A percentile compares a stretch with the other conserved stretches of the same genome.
Evolutionary conservation across 2,888 invertebrate species (phyloP).

Genomic region (Pachydiplax longipennis): DNA sequence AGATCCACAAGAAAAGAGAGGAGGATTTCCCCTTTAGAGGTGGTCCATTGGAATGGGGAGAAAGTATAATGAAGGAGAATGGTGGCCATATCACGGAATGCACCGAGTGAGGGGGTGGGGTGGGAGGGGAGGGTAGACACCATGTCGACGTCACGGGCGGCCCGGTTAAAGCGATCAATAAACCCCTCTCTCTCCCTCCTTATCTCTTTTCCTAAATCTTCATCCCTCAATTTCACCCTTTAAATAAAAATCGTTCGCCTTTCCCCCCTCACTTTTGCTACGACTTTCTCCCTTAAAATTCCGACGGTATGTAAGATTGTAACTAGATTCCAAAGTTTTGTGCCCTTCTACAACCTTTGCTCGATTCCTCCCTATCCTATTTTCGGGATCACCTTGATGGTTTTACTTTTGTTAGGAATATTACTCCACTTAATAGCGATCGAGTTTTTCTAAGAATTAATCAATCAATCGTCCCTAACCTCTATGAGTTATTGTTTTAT

Average conservation of each 20-base stretch:
- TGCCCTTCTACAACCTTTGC: background rate
- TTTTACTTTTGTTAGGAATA: too few species aligned
- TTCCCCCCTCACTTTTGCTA: background rate
- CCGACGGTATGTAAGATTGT: background rate
- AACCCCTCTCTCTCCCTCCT: background rate
- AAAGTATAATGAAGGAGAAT: background rate
- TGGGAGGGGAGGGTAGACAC: conserved; percentile 25
- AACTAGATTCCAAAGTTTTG: background rate
- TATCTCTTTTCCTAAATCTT: background rate
- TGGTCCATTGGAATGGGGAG: conserved; percentile 13
- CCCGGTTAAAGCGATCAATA: conserved; percentile 43
- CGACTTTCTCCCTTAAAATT: background rate
- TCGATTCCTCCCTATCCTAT: background rate
- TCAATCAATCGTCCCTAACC: too few species aligned
- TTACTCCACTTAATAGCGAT: too few species aligned
- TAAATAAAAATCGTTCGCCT: background rate
- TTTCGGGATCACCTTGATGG: too few species aligned
- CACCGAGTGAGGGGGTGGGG: background rate
- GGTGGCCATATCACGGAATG: background rate
- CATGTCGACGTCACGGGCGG: conserved; percentile 7
- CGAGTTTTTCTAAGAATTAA: too few species aligned
- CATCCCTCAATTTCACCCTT: background rate
- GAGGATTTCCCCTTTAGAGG: background rate
- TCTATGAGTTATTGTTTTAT: too few species aligned
- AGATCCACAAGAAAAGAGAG: background rate